These are phyloP conservation scores for Eupithecia abbreviata DNA, from an alignment of 2,888 invertebrate species.

Conservation along the genomic window DNA sequence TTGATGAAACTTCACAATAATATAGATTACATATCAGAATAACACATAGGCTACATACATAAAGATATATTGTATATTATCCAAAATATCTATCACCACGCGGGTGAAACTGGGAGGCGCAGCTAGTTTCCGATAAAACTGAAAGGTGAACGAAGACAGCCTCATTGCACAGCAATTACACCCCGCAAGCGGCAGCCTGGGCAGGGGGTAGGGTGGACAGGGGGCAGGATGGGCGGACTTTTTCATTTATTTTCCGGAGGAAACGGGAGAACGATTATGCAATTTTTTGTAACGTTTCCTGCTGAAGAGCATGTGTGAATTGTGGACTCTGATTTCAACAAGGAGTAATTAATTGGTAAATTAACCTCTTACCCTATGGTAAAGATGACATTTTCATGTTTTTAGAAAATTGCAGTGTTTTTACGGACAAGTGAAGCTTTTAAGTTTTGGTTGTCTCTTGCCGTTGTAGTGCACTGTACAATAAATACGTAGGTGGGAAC, in stretches of 20 bases:
- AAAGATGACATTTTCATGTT: neutral
- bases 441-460: no score
- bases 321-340: neutral
- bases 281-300: neutral
- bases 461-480: no score
- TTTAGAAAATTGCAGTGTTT: neutral
- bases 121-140: neutral
- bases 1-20: no score
- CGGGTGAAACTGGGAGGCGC: no score
- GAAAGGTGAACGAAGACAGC: neutral
- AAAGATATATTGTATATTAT: no score
- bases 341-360: neutral
- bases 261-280: neutral
- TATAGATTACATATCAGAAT: no score
- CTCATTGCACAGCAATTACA: neutral
- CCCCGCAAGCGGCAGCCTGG: neutral
- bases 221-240: neutral
- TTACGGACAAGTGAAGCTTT: no score
- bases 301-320: neutral
- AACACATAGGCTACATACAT: no score
- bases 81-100: no score
- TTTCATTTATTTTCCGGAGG: neutral
- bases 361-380: no score
- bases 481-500: no score
- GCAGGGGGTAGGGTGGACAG: neutral